Evolutionary conservation across 2,113 vertebrate genomes (phyloP).

Genomic region (Pogona vitticeps): DNA sequence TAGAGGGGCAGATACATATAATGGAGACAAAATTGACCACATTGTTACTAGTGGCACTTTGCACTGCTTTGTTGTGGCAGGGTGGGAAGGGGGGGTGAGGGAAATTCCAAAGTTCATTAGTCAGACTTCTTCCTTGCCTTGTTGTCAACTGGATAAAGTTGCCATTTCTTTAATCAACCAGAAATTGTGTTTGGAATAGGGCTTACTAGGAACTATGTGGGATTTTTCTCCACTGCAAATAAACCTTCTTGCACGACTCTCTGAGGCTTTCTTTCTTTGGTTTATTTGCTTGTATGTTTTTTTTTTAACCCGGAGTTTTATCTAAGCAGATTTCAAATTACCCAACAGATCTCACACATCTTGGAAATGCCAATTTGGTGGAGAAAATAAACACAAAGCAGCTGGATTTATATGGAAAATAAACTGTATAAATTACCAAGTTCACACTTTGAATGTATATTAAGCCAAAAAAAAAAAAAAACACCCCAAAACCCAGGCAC

Average conservation of each 20-base stretch:
- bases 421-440: neutral
- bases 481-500: too few relatives aligned
- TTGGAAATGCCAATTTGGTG: neutral
- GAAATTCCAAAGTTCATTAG: neutral
- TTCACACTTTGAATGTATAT: neutral
- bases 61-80: neutral
- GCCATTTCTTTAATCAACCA: neutral
- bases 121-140: neutral
- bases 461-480: neutral
- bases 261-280: neutral
- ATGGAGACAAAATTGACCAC: too few relatives aligned
- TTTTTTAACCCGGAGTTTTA: neutral
- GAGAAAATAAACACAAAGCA: neutral
- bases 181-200: neutral
- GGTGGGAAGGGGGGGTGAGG: neutral
- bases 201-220: neutral
- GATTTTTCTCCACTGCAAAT: neutral
- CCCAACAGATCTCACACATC: neutral
- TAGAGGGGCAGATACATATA: too few relatives aligned
- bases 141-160: neutral
- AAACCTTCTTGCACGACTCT: too few relatives aligned
- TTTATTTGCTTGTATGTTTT: neutral
- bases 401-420: slow-evolving; percentile 11
- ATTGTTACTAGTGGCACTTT: too few relatives aligned
- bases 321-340: slow-evolving; percentile 1